These are phyloP conservation scores for Pogonocherus hispidulus DNA, from an alignment of 2,888 invertebrate genomes.

Conservation along the genomic window DNA sequence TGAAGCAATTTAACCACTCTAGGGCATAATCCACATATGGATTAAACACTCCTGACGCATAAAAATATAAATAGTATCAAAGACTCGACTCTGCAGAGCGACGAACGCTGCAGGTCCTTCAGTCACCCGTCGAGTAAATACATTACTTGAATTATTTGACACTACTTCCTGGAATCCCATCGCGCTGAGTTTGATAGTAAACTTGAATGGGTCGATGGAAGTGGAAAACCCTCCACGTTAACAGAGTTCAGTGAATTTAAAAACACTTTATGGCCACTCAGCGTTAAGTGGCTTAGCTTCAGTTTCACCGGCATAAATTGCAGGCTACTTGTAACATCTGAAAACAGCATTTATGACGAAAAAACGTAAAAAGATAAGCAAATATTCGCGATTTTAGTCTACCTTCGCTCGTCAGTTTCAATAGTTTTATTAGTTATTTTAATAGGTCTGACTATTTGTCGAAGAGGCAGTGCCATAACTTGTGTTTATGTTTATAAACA, in stretches of 20 bases:
- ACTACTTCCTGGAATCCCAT: constrained; percentile 14
- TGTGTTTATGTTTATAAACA: no score
- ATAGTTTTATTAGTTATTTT: background rate
- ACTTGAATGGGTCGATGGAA: constrained; percentile 17
- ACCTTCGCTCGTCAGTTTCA: background rate
- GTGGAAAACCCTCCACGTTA: constrained; percentile 30
- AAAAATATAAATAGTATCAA: background rate
- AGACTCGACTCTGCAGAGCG: background rate
- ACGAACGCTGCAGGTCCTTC: constrained; percentile 2
- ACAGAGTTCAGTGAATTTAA: constrained; percentile 28
- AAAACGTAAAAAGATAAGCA: background rate
- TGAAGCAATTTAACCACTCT: no score
- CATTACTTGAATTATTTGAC: constrained; percentile 29
- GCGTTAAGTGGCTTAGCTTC: constrained; percentile 26
- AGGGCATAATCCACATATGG: background rate
- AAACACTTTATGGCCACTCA: constrained; percentile 29
- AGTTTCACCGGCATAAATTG: constrained; percentile 20
- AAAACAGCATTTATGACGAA: constrained; percentile 1
- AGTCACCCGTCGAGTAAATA: constrained; percentile 13
- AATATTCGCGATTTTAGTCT: background rate
- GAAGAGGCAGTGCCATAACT: no score
- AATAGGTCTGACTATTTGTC: no score
- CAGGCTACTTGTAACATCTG: constrained; percentile 3
- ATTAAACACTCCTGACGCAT: background rate
- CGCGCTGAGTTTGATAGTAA: constrained; percentile 15